Conservation (phyloP, 2,888 invertebrate genomes). For the Drosophila multiciliata region DNA sequence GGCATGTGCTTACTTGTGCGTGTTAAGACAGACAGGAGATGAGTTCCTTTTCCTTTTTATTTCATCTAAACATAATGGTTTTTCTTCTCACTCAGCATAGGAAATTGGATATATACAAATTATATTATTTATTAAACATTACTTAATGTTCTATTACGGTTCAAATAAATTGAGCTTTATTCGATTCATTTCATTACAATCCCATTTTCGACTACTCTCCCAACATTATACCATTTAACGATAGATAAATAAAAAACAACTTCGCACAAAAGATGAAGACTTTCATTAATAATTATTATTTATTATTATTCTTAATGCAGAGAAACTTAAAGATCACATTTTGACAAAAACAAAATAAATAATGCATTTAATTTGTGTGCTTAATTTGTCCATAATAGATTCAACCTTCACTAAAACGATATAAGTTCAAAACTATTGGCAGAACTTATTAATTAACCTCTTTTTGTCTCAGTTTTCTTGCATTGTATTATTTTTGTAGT, state of each 20-base stretch:
- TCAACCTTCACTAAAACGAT: background rate
- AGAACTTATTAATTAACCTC: background rate
- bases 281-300: background rate
- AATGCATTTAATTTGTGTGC: background rate
- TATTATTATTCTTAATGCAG: background rate
- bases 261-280: background rate
- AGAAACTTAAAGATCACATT: background rate
- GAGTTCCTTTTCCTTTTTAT: constrained; percentile 5
- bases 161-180: background rate
- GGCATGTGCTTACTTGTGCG: constrained; percentile 59
- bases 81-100: background rate
- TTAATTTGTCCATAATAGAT: background rate
- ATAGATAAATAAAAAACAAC: background rate
- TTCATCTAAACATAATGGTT: background rate
- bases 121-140: background rate
- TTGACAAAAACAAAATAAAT: too few relatives aligned
- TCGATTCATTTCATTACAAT: background rate
- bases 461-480: background rate
- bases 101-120: background rate
- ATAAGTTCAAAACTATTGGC: background rate
- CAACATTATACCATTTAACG: background rate
- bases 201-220: background rate
- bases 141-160: constrained; percentile 4
- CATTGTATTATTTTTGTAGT: background rate
- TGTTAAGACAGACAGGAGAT: constrained; percentile 31